Conservation (phyloP, 2,888 invertebrate genomes). For the Tenthredo distinguenda region DNA sequence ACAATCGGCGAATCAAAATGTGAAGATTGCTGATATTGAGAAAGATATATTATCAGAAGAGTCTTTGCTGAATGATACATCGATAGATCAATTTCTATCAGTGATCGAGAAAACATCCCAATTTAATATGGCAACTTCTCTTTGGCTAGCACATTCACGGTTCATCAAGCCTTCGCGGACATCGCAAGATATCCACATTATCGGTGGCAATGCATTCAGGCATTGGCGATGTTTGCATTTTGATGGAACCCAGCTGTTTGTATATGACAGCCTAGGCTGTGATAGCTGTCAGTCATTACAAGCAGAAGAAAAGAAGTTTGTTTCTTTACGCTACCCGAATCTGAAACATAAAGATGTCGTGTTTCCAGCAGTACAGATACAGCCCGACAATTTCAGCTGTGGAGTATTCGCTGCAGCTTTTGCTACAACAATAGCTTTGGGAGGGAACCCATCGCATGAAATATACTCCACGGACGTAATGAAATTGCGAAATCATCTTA, state of each 20-base stretch:
- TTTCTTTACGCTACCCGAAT: constrained; percentile 7
- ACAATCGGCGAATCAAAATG: too few species aligned
- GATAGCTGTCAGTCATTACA: background rate
- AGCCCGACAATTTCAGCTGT: constrained; percentile 20
- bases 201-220: constrained; percentile 19
- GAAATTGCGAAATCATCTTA: background rate
- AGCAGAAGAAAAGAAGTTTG: constrained; percentile 14
- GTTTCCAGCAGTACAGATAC: background rate
- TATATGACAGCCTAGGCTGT: constrained; percentile 30
- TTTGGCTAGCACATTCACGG: background rate
- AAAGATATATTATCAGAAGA: background rate
- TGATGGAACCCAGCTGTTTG: constrained; percentile 3
- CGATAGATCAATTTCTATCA: constrained; percentile 16
- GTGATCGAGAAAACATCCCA: background rate
- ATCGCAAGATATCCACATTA: constrained; percentile 4
- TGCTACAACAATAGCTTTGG: constrained; percentile 17
- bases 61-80: constrained; percentile 9
- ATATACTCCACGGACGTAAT: constrained; percentile 11
- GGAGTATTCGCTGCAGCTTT: constrained; percentile 26
- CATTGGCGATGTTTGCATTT: constrained; percentile 32
- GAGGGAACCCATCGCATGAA: background rate
- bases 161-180: constrained; percentile 6
- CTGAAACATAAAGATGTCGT: background rate
- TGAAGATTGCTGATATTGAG: background rate
- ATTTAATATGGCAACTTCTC: constrained; percentile 1